These are phyloP conservation scores for Ctenopoma kingsleyae DNA, from an alignment of 2,797 vertebrate species.

Conservation along the genomic window DNA sequence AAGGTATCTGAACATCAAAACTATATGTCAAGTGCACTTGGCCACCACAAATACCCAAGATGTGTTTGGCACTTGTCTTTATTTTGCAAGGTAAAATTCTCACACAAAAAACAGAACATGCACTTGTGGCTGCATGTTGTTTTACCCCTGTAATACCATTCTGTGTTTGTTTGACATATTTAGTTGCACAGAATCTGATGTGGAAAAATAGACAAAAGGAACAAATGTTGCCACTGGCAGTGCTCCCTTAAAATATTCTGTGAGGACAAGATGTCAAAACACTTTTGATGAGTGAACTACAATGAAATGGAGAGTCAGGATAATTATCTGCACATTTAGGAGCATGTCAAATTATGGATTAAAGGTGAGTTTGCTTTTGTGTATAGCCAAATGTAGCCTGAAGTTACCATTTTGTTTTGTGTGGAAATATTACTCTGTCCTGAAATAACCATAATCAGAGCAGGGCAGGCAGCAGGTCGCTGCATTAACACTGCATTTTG, in stretches of 20 bases:
- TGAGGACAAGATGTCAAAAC: neutral
- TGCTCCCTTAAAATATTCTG: neutral
- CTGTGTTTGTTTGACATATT: neutral
- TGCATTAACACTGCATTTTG: constrained; percentile 25
- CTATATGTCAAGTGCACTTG: too few relatives aligned
- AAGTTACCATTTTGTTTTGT: neutral
- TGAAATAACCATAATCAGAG: constrained; percentile 25
- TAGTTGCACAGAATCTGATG: neutral
- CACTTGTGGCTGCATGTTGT: neutral
- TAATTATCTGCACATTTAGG: neutral
- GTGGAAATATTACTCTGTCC: constrained; percentile 1
- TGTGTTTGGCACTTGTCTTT: neutral
- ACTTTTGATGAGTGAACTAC: constrained; percentile 1
- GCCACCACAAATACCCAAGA: too few relatives aligned
- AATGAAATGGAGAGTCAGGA: neutral
- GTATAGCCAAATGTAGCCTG: neutral
- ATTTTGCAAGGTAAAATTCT: neutral
- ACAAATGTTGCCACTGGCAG: neutral
- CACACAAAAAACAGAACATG: neutral
- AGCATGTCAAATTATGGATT: neutral
- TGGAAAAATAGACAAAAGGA: neutral
- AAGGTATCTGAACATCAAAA: too few relatives aligned
- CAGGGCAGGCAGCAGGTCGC: constrained; percentile 4
- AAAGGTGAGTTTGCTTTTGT: neutral
- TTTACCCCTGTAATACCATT: neutral